Percentiles rank a stretch among this genome's conserved stretches.
phyloP scores from a whole-genome alignment of 2,113 vertebrate genomes.

The Athene noctua region DNA sequence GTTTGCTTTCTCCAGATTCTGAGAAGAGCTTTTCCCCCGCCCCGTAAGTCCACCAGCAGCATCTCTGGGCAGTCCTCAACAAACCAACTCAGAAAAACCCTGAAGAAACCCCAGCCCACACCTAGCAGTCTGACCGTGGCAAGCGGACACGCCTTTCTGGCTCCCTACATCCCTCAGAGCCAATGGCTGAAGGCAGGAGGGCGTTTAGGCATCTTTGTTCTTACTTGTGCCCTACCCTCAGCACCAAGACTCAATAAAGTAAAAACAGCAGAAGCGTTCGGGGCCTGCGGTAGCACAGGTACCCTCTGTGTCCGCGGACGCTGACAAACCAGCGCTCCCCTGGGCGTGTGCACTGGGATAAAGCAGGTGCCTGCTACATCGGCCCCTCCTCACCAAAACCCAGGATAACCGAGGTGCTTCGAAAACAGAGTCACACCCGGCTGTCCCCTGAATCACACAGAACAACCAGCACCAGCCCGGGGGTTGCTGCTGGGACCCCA shows the following conservation, averaged over 20 bases:
- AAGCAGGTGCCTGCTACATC: too few relatives aligned
- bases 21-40: neutral
- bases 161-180: neutral
- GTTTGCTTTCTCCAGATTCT: neutral
- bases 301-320: accelerated
- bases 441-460: neutral
- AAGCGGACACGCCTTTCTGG: neutral
- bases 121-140: neutral
- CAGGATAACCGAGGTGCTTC: accelerated
- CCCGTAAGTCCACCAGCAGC: accelerated
- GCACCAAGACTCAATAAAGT: neutral
- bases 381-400: neutral
- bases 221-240: too few relatives aligned
- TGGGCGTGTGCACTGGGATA: accelerated
- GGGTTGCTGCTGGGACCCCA: neutral
- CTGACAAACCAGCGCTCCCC: accelerated
- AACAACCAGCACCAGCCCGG: accelerated
- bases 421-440: accelerated
- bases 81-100: accelerated
- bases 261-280: neutral
- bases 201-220: neutral
- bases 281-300: accelerated
- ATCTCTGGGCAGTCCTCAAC: neutral
- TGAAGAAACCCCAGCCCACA: neutral
- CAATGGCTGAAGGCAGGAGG: neutral